Base-by-base conservation (phyloP, 2,113 vertebrate species). In the Tragelaphus scriptus region DNA sequence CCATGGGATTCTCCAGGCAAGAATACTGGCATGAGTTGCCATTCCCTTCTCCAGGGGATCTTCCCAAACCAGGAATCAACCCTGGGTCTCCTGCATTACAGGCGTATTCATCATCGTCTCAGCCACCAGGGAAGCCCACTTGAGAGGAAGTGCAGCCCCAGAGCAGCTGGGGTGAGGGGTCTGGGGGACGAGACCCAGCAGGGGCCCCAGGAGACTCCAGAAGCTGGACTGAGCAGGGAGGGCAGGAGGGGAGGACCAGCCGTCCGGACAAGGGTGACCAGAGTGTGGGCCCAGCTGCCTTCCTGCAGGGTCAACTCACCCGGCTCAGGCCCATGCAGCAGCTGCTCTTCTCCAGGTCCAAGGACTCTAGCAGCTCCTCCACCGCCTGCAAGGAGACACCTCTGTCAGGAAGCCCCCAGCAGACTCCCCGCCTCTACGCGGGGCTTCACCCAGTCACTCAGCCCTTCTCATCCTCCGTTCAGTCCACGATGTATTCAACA, bases 331-430 rank as follows among this genome's bases (percentile, higher is more conserved):
- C 99, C 99, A 99, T 99, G 98, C 99, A 99, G 98, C 99, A 99
- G 98, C 98, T 99, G 99, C 99, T 99, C 98, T 99, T 99, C 98
- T 99, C 99, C 97, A 99, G 98, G 90, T 99, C 99, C 99, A 99
- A 96, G 0, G 99, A 99, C 96, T 99, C 99, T 98, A 99, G 98
- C 47, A 99, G 98, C 96, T 99, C 99, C 95, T 99, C 99, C 95
- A 99, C 99, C 0, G 99, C 99, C 99, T 99, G 97, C 0, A 1
- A 80, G 71, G 94, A 97, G n/a, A 63, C 5, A 15, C 2, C 32
- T 47, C 36, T 3, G n/a, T 98, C 61, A 96, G 68, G 44, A 25
- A 68, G 71, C 25, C 49, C 0, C 77, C 51, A 1, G 3, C 61
- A 51, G 56, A 13, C 58, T 12, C 75, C 82, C 92, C 23, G 1